Evolutionary conservation across 2,113 vertebrate genomes (phyloP).

Genomic region (Hyla sarda): DNA sequence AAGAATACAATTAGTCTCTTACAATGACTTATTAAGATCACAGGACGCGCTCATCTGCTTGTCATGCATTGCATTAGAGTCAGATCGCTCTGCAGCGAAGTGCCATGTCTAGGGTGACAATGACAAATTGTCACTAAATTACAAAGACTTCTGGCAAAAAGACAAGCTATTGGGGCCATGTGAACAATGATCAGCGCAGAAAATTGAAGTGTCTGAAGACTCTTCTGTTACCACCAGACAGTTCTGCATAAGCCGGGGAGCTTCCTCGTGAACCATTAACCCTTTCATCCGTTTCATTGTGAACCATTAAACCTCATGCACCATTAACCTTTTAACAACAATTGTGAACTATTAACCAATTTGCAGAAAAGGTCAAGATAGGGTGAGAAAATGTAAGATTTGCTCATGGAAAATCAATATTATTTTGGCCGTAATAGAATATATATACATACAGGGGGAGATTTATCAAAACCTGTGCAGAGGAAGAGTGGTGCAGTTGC

Average conservation of each 20-base stretch:
- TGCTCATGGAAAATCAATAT: neutral
- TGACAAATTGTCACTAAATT: slow-evolving; percentile 87
- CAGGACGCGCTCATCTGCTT: slow-evolving; percentile 72
- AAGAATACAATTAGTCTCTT: slow-evolving; percentile 74
- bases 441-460: no score
- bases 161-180: slow-evolving; percentile 40
- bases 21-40: slow-evolving; percentile 73
- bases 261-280: neutral
- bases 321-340: no score
- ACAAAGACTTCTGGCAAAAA: slow-evolving; percentile 66
- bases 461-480: no score
- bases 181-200: slow-evolving; percentile 58
- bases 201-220: slow-evolving; percentile 46
- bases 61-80: slow-evolving; percentile 72
- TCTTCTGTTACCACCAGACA: neutral
- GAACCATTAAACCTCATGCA: slow-evolving; percentile 21
- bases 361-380: neutral
- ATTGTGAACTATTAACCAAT: no score
- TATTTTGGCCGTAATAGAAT: no score
- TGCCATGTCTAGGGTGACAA: slow-evolving; percentile 81
- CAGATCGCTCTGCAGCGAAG: slow-evolving; percentile 74
- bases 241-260: neutral
- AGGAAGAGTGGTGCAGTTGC: no score
- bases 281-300: no score
- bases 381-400: neutral